phyloP scores from a whole-genome alignment of 2,888 invertebrate genomes.

The Ichneumoninae sp. region DNA sequence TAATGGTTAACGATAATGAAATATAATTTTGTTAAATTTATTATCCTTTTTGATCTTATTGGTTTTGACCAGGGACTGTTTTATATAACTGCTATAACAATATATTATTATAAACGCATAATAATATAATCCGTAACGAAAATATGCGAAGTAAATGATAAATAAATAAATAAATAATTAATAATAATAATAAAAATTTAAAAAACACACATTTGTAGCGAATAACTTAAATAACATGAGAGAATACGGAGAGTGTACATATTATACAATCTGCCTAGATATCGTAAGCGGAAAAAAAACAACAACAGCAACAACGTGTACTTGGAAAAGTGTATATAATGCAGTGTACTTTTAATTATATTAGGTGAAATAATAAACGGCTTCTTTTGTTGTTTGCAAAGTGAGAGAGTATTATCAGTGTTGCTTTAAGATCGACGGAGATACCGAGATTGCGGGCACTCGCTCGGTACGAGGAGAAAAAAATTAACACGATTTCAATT shows the following conservation, averaged over 20 bases:
- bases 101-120: conserved; percentile 79
- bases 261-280: conserved; percentile 82
- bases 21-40: conserved; percentile 83
- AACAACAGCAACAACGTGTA: conserved; percentile 76
- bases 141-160: conserved; percentile 64
- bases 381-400: conserved; percentile 84
- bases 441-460: neutral
- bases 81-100: conserved; percentile 82
- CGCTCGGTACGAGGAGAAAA: neutral
- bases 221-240: conserved; percentile 78
- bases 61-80: conserved; percentile 84
- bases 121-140: conserved; percentile 78
- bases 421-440: conserved; percentile 11
- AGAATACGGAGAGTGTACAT: conserved; percentile 79
- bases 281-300: conserved; percentile 76
- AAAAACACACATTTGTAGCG: conserved; percentile 72
- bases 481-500: neutral
- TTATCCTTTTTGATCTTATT: conserved; percentile 82
- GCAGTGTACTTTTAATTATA: conserved; percentile 84
- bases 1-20: conserved; percentile 76
- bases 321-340: conserved; percentile 84
- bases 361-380: conserved; percentile 83
- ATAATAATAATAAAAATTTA: conserved; percentile 42
- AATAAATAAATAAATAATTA: conserved; percentile 73
- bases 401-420: conserved; percentile 52